These are phyloP conservation scores for Lithosia quadra DNA, from an alignment of 2,888 invertebrate genomes.

Conservation along the genomic window DNA sequence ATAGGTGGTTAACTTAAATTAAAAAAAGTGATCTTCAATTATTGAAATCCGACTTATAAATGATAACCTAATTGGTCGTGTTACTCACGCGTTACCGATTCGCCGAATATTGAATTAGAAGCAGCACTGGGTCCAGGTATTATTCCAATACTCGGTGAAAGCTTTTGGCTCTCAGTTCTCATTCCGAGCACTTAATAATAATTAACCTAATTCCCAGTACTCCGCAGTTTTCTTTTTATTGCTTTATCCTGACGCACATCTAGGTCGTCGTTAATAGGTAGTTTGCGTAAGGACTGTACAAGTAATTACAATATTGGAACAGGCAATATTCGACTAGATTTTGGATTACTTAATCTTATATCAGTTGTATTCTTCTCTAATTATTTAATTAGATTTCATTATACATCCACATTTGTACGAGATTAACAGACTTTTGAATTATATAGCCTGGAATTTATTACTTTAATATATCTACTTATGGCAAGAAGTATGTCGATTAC, in stretches of 20 bases:
- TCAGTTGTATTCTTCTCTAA: no score
- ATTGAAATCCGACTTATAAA: no score
- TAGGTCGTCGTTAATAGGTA: slow-evolving; percentile 11
- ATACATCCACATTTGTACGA: no score
- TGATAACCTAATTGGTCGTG: no score
- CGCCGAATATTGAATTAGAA: background rate
- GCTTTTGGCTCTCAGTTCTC: background rate
- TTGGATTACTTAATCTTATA: no score
- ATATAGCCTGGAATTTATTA: no score
- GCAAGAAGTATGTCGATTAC: no score
- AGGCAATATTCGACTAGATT: background rate
- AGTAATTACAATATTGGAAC: slow-evolving; percentile 7
- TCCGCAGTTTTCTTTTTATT: slow-evolving; percentile 16
- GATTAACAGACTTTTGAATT: no score
- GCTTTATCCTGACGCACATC: slow-evolving; percentile 7
- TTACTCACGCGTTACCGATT: background rate
- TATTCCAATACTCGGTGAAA: slow-evolving; percentile 4
- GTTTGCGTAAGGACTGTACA: background rate
- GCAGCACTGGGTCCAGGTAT: background rate
- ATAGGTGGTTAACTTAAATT: no score
- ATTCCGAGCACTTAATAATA: slow-evolving; percentile 16
- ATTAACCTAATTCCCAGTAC: slow-evolving; percentile 20
- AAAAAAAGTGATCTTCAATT: no score
- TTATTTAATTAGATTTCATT: no score
- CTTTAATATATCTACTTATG: no score